Base-by-base conservation (phyloP, 1,140 invertebrate genomes). In the Heliconius congener region DNA sequence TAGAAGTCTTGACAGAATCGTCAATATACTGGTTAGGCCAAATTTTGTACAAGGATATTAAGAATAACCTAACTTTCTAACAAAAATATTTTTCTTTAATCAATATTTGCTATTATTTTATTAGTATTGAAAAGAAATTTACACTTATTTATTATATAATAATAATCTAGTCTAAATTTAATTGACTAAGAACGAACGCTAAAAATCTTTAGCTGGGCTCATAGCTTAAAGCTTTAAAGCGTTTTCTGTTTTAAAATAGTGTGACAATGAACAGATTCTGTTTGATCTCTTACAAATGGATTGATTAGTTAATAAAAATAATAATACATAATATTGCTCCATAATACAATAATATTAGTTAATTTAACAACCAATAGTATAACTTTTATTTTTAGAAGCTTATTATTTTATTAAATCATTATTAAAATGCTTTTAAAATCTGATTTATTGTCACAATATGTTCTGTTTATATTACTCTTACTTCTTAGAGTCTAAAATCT, bases 141-240 rank as follows among this genome's bases (percentile, higher is more conserved):
- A 66, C n/a, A 66, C 4, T 66, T 30, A 66, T 30, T 66, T 30
- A 66, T 66, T 66, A 30, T 23, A 11, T 66, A 3, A 30, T 66
- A 23, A 27, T 30, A 66, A 57, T 57, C 11, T 57, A 57, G 60
- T 30, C 23, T 30, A 66, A 30, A 27, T 75, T 77, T 91, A 94
- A 94, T 94, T 94, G 92, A 94, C 92, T 83, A 85, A 30, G 71
- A 86, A 66, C 3, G 9, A 66, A 93, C 93, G 90, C 93, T 93
- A 75, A 90, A 93, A 94, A 94, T 85, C 91, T 93, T 93, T 91
- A 91, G 91, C 93, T 85, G 93, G 93, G 93, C 93, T 94, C 93
- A 82, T 39, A 78, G 90, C 88, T 90, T 75, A 93, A 91, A 93
- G 90, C 84, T 93, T 93, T 92, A 85, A 87, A 91, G 92, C 90